These are phyloP conservation scores for Amphipyra tragopoginis DNA, from an alignment of 2,888 invertebrate genomes.

Conservation along the genomic window DNA sequence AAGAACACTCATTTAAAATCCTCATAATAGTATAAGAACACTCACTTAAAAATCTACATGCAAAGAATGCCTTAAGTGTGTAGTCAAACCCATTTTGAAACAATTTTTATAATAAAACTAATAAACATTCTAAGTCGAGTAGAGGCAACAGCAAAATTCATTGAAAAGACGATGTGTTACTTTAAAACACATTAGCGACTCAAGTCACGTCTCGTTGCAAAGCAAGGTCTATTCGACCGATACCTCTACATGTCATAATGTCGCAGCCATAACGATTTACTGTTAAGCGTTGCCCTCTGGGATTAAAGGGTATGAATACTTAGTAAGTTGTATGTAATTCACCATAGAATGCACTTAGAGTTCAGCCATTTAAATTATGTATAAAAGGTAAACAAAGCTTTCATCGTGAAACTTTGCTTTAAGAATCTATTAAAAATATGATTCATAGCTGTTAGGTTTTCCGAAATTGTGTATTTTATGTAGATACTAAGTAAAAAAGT, in stretches of 20 bases:
- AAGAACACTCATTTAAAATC: background rate
- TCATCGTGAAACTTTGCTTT: too few species aligned
- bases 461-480: too few species aligned
- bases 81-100: constrained; percentile 6
- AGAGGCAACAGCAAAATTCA: constrained; percentile 53
- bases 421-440: too few species aligned
- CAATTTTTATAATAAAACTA: constrained; percentile 24
- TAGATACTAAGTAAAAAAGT: too few species aligned
- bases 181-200: constrained; percentile 70
- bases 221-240: constrained; percentile 78
- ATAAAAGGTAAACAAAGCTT: too few species aligned
- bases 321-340: constrained; percentile 33
- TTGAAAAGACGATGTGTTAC: constrained; percentile 66
- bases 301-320: constrained; percentile 55
- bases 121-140: constrained; percentile 26
- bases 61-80: too few species aligned
- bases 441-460: too few species aligned
- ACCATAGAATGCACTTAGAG: background rate
- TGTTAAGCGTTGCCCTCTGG: constrained; percentile 64
- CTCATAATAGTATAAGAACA: background rate
- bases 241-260: constrained; percentile 79
- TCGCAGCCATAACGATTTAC: constrained; percentile 74
- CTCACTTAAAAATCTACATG: background rate
- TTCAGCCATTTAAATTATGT: too few species aligned
- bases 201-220: constrained; percentile 80